Conservation (phyloP, 2,113 vertebrate species). For the Eudorcas thomsonii region DNA sequence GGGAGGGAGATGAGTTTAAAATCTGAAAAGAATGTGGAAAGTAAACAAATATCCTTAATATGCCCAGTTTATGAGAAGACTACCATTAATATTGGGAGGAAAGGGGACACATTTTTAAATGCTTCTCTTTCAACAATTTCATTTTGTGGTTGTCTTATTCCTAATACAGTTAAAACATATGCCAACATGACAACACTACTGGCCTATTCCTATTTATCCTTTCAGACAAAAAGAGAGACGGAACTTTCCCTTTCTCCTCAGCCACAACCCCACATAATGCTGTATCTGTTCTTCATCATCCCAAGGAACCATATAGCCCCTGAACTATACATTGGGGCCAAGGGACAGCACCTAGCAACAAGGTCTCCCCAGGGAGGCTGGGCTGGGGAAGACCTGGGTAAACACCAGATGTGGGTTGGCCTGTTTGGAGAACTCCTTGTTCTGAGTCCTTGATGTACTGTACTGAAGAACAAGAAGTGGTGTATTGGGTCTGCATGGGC, state of each 20-base stretch:
- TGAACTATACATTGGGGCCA: not conserved
- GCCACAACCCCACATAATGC: not conserved
- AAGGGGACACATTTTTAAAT: not conserved
- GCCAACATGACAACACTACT: not conserved
- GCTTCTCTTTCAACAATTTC: not conserved
- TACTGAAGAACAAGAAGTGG: not conserved
- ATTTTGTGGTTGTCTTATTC: not conserved
- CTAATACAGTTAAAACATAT: not conserved
- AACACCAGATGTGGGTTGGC: not conserved
- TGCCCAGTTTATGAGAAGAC: not conserved
- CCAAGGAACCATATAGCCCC: not conserved
- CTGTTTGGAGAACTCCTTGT: not conserved
- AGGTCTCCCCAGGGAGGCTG: not conserved
- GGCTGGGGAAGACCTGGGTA: not conserved
- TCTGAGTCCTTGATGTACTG: not conserved
- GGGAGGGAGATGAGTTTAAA: not conserved
- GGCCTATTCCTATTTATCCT: not conserved
- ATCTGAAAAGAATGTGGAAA: not conserved
- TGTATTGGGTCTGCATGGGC: not conserved
- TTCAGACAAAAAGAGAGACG: not conserved
- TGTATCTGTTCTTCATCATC: not conserved
- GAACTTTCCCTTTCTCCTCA: not conserved
- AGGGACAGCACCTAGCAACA: not conserved
- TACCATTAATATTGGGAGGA: not conserved
- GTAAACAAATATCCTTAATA: not conserved